Evolutionary conservation across 1,140 invertebrate genomes (phyloP).

Genomic region (Trypoxylus dichotomus): DNA sequence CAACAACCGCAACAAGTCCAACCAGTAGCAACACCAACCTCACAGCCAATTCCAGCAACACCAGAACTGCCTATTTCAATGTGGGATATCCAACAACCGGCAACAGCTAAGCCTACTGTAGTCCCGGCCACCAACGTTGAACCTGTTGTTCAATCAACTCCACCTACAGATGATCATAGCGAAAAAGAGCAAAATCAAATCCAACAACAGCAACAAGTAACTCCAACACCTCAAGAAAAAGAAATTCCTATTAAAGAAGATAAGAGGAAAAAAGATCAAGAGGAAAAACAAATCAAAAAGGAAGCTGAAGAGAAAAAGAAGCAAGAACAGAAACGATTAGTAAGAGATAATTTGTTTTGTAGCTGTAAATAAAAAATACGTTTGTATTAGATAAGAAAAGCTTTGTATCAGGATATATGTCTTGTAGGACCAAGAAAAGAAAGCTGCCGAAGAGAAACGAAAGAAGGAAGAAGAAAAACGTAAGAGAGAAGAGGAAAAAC

Average conservation of each 20-base stretch:
- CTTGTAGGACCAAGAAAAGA: conserved; percentile 55
- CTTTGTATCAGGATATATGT: neutral
- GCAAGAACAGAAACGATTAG: conserved; percentile 50
- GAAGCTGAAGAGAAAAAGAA: conserved; percentile 51
- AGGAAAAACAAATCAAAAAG: conserved; percentile 55
- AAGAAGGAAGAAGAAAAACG: conserved; percentile 54
- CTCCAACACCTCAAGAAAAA: conserved; percentile 46
- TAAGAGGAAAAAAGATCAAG: conserved; percentile 50
- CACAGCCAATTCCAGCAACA: conserved; percentile 34
- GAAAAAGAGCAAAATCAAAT: conserved; percentile 49
- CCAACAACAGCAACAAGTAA: conserved; percentile 44
- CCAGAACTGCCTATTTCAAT: conserved; percentile 46
- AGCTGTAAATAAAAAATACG: neutral
- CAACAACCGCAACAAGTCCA: conserved; percentile 38
- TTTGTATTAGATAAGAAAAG: no score
- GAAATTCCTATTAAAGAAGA: conserved; percentile 52
- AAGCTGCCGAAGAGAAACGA: conserved; percentile 58
- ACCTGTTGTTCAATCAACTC: neutral
- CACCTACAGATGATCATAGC: conserved; percentile 35
- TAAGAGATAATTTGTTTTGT: conserved; percentile 32
- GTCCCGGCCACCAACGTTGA: neutral
- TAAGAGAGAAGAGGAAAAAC: conserved; percentile 53
- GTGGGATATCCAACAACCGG: conserved; percentile 52
- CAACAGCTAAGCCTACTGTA: neutral
- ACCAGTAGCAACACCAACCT: conserved; percentile 31